Conservation (phyloP, 2,113 vertebrate species). For the Chauna torquata region DNA sequence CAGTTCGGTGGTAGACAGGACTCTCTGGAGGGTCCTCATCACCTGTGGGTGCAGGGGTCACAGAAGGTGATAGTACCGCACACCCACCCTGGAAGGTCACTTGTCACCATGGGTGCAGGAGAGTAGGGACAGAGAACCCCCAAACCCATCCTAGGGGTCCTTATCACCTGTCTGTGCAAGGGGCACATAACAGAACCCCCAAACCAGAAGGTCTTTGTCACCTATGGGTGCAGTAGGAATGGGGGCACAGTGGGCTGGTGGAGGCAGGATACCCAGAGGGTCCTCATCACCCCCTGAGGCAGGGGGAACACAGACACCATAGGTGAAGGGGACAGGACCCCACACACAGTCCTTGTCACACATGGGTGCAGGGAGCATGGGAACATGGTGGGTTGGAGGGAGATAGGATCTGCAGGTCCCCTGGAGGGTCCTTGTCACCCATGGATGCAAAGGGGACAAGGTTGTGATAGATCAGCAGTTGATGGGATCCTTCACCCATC, state of each 20-base stretch:
- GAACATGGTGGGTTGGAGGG: neutral
- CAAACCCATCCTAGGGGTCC: neutral
- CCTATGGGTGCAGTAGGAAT: neutral
- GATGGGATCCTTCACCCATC: neutral
- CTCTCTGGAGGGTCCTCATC: neutral
- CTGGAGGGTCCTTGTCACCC: neutral
- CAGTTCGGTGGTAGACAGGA: neutral
- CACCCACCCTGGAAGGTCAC: neutral
- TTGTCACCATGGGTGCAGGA: neutral
- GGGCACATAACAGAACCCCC: too few species aligned
- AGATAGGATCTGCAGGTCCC: neutral
- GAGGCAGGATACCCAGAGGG: neutral
- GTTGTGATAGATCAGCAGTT: neutral
- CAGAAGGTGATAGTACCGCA: too few species aligned
- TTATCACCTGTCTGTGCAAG: too few species aligned
- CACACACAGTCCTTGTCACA: neutral
- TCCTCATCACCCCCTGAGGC: neutral
- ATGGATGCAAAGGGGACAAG: neutral
- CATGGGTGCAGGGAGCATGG: neutral
- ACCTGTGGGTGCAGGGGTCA: neutral
- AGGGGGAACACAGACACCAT: neutral
- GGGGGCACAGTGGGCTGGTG: neutral
- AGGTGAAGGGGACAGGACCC: neutral
- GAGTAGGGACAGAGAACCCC: neutral
- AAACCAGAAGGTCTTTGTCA: neutral